These are phyloP conservation scores for Triplophysa tibetana DNA, from an alignment of 2,113 vertebrate species.

Conservation along the genomic window DNA sequence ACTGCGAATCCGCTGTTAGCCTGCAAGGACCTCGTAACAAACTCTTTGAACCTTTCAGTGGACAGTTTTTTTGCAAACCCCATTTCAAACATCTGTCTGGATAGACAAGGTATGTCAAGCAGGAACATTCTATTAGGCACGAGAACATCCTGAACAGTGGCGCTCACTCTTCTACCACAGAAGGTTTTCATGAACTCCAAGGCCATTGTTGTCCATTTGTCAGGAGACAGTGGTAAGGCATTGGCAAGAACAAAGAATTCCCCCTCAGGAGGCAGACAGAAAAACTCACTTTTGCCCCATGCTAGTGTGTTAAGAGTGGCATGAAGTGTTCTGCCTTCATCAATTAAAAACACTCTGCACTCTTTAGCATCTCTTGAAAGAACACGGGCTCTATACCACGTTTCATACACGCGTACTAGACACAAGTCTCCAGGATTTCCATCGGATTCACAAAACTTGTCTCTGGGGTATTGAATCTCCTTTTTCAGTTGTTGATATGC, in stretches of 20 bases:
- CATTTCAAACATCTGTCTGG: slow-evolving; percentile 79
- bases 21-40: slow-evolving; percentile 62
- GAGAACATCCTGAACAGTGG: slow-evolving; percentile 79
- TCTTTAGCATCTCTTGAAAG: slow-evolving; percentile 61
- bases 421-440: slow-evolving; percentile 74
- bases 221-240: slow-evolving; percentile 69
- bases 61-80: slow-evolving; percentile 76
- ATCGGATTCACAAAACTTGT: slow-evolving; percentile 60
- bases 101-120: slow-evolving; percentile 78
- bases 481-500: slow-evolving; percentile 70
- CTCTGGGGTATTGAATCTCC: slow-evolving; percentile 76
- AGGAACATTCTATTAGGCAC: slow-evolving; percentile 72
- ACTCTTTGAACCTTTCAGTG: slow-evolving; percentile 63
- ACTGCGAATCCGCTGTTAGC: slow-evolving; percentile 30
- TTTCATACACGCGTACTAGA: slow-evolving; percentile 77
- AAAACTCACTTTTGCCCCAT: slow-evolving; percentile 76
- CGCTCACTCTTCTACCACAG: slow-evolving; percentile 74
- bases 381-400: slow-evolving; percentile 83
- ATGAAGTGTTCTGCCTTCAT: slow-evolving; percentile 75
- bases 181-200: slow-evolving; percentile 79
- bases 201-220: slow-evolving; percentile 77
- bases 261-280: slow-evolving; percentile 79
- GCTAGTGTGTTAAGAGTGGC: slow-evolving; percentile 67
- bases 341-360: slow-evolving; percentile 84
- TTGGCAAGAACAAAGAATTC: slow-evolving; percentile 84